Evolutionary conservation across 2,888 invertebrate species (phyloP), one percentile per base, ranked within the genome.

Genomic region (Salticus scenicus): DNA sequence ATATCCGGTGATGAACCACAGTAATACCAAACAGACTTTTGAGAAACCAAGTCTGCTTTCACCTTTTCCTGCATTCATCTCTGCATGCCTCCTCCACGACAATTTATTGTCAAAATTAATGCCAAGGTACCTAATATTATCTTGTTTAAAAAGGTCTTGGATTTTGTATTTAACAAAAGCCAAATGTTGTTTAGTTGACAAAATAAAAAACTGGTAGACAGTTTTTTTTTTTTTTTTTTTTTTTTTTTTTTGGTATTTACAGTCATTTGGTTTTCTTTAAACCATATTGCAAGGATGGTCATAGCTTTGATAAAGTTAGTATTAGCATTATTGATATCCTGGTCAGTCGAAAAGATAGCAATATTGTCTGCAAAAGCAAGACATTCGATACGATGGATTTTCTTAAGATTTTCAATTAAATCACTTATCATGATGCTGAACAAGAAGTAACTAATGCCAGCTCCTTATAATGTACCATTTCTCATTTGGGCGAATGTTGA

Each of bases 381-480:
- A 17, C 69, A 69, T 10, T 41, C 20, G 20, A 69, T 69, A 17
- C 41, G 41, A 37, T 69, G 5, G 24, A 41, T 37, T 20, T 20
- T 69, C 41, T 17, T 20, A n/a, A 69, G 37, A 31, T 31, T 8
- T 33, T 33, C 20, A n/a, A 67, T 31, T 17, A 47, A 5, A 8
- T 67, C 64, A 64, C 41, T 64, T 41, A 64, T 74, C 33, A 27
- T 74, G 28, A 74, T 74, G n/a, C 64, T 74, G 28, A 74, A 64
- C 64, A 74, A 0, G 31, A 24, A 33, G 24, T 64, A 74, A 31
- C 37, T 74, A 24, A 64, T 17, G 69, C 17, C 31, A 37, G 37
- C 33, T 8, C 41, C 41, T 24, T 69, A 41, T 37, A 14, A 41
- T 69, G 41, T n/a, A 37, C 37, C 37, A 37, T 37, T 37, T 37